A percentile compares a stretch with the other conserved stretches of the same genome.
These are phyloP conservation scores for Colossoma macropomum DNA, from an alignment of 2,113 vertebrate species.

Conservation along the genomic window DNA sequence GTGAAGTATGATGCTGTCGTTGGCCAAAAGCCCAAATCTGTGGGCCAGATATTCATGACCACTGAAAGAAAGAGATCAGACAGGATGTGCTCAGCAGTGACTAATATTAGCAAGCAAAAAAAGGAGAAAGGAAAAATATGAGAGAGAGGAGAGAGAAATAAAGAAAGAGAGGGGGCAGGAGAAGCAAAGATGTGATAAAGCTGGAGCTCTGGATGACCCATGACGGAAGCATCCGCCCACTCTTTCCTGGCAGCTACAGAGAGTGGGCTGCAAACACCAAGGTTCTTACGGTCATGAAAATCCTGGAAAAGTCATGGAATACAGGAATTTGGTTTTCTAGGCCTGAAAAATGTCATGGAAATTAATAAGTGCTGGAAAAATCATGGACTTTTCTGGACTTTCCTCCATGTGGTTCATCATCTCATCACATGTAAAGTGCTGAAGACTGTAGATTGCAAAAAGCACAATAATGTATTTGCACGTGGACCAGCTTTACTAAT, in stretches of 20 bases:
- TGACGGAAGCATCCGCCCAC: slow-evolving; percentile 53
- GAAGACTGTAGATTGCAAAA: too few species aligned
- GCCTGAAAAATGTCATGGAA: too few species aligned
- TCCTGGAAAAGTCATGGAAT: too few species aligned
- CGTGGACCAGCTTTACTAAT: too few species aligned
- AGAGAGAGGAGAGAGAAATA: neutral
- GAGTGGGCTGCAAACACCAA: slow-evolving; percentile 28
- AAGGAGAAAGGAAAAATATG: neutral
- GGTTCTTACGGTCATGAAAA: too few species aligned
- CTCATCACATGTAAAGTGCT: too few species aligned
- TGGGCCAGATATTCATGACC: slow-evolving; percentile 21
- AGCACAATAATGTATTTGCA: too few species aligned
- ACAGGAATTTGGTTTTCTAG: too few species aligned
- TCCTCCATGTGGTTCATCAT: too few species aligned
- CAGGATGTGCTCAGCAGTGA: slow-evolving; percentile 34
- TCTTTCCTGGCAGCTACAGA: slow-evolving; percentile 21
- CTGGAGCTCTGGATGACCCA: slow-evolving; percentile 43
- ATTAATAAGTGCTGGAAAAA: too few species aligned
- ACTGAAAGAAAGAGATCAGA: slow-evolving; percentile 3
- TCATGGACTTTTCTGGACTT: too few species aligned
- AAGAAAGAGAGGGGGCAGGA: slow-evolving; percentile 6
- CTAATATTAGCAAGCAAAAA: slow-evolving; percentile 44
- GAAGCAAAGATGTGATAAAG: slow-evolving; percentile 11
- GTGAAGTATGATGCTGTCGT: neutral
- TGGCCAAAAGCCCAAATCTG: slow-evolving; percentile 14